phyloP scores from a whole-genome alignment of 1,140 invertebrate species.

The Aphidius gifuensis region DNA sequence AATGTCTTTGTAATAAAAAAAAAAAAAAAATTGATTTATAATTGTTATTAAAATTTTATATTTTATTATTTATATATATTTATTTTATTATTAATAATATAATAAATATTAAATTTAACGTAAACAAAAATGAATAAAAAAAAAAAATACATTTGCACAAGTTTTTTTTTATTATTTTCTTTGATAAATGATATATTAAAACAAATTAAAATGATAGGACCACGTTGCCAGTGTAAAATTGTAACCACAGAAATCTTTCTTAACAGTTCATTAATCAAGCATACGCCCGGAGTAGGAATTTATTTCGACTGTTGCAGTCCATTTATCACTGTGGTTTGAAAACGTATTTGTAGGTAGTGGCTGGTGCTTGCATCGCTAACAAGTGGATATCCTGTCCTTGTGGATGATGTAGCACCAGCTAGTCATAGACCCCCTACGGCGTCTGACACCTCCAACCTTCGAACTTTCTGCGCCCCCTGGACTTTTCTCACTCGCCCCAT shows the following conservation, averaged over 20 bases:
- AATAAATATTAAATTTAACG: no score
- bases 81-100: no score
- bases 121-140: no score
- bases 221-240: no score
- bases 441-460: conserved; percentile 52
- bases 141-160: no score
- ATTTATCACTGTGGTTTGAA: conserved; percentile 46
- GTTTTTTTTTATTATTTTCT: no score
- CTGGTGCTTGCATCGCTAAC: conserved; percentile 49
- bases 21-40: not conserved
- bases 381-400: conserved; percentile 54
- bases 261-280: conserved; percentile 53
- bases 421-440: conserved; percentile 48
- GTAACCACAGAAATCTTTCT: conserved; percentile 38
- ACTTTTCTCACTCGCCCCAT: conserved; percentile 9
- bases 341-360: conserved; percentile 53
- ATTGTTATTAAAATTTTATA: no score
- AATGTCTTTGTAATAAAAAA: no score
- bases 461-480: conserved; percentile 36
- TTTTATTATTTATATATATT: no score
- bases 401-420: conserved; percentile 53
- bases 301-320: conserved; percentile 53
- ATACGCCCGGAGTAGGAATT: conserved; percentile 50
- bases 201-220: no score
- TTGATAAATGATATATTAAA: no score